phyloP scores from a whole-genome alignment of 2,113 vertebrate species.

The Columbina picui region DNA sequence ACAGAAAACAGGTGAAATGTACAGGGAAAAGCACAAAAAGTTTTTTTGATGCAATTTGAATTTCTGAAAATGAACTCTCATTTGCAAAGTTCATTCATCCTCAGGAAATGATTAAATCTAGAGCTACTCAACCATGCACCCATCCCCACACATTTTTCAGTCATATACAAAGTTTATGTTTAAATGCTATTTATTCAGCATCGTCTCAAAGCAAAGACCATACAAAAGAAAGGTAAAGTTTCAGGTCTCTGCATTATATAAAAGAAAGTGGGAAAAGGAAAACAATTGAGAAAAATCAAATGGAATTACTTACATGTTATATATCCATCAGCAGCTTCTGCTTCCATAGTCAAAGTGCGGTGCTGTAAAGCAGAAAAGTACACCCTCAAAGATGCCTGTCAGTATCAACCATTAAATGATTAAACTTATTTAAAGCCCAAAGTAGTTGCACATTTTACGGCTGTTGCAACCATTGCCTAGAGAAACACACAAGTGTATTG shows the following conservation, averaged over 20 bases:
- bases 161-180: not conserved
- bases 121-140: not conserved
- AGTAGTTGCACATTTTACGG: conserved; percentile 71
- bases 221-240: not conserved
- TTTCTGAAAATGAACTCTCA: not conserved
- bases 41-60: not conserved
- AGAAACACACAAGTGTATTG: conserved; percentile 66
- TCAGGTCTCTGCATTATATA: not conserved
- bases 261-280: not conserved
- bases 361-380: conserved; percentile 83
- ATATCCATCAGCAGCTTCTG: conserved; percentile 90
- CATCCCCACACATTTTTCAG: not conserved
- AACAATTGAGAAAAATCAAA: conserved; percentile 48
- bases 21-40: not conserved
- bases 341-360: conserved; percentile 90
- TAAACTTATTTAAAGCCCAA: conserved; percentile 73
- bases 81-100: not conserved
- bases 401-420: conserved; percentile 73
- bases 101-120: not conserved
- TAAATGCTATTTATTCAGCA: not conserved
- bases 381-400: conserved; percentile 72
- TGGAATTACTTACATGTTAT: conserved; percentile 87
- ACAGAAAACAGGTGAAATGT: not conserved
- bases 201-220: not conserved
- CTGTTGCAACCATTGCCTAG: conserved; percentile 72